A percentile compares a stretch with the other conserved stretches of the same genome.
Conservation (phyloP, 2,888 invertebrate species). For the Andrena fulva region DNA sequence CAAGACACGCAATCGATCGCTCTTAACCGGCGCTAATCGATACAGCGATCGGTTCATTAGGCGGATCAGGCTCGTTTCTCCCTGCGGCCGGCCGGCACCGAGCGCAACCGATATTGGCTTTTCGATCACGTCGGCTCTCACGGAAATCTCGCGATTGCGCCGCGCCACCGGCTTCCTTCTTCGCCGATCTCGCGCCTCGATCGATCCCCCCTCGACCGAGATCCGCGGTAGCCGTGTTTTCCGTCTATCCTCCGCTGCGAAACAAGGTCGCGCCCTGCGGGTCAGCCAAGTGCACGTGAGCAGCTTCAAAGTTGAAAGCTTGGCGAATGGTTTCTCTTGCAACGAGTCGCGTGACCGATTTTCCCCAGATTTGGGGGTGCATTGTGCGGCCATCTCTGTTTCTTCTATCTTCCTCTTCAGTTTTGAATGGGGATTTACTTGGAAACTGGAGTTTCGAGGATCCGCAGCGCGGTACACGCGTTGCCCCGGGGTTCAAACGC, state of each 20-base stretch:
- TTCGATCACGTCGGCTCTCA: conserved; percentile 81
- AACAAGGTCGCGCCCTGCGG: conserved; percentile 47
- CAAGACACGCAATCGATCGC: conserved; percentile 82
- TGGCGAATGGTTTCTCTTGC: too few species aligned
- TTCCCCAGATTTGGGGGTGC: too few species aligned
- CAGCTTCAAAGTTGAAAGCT: neutral
- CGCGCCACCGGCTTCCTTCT: conserved; percentile 59
- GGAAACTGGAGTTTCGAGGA: conserved; percentile 34
- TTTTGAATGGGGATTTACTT: neutral
- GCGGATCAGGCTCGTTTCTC: conserved; percentile 74
- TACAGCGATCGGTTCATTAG: conserved; percentile 83
- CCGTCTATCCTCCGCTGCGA: conserved; percentile 39
- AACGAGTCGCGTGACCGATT: too few species aligned
- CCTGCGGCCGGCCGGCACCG: conserved; percentile 66
- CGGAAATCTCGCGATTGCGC: conserved; percentile 76
- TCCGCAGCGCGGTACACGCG: conserved; percentile 68
- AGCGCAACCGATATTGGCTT: conserved; percentile 75
- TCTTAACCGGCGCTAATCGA: conserved; percentile 82
- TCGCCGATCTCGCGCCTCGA: conserved; percentile 56
- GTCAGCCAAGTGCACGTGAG: conserved; percentile 24
- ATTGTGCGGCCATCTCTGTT: too few species aligned
- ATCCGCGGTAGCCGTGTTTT: conserved; percentile 42
- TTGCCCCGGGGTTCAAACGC: conserved; percentile 71
- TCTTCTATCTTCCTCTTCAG: too few species aligned
- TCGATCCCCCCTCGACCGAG: conserved; percentile 37